These are phyloP conservation scores for Butorides virescens DNA, from an alignment of 2,113 vertebrate genomes.

Conservation along the genomic window DNA sequence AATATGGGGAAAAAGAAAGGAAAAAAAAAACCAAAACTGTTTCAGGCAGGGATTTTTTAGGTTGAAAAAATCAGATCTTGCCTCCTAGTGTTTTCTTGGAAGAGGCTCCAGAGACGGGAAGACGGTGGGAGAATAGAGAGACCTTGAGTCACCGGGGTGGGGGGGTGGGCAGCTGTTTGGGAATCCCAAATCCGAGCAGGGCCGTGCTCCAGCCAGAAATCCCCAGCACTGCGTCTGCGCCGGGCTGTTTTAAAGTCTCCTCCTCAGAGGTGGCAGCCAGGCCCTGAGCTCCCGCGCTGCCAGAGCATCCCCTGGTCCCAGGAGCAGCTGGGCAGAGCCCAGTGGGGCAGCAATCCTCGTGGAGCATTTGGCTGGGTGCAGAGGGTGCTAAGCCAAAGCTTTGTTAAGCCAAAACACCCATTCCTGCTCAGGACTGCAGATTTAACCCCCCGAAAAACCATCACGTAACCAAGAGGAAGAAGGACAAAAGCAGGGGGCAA, in stretches of 20 bases:
- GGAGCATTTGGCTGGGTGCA: background rate
- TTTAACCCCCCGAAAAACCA: background rate
- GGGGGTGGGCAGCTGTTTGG: background rate
- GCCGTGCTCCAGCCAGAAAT: background rate
- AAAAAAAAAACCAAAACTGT: background rate
- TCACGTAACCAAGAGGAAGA: background rate
- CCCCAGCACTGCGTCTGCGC: fast-evolving
- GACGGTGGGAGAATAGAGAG: background rate
- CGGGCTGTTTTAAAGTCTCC: background rate
- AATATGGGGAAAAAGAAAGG: fast-evolving
- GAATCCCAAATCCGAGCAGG: background rate
- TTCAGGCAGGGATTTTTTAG: background rate
- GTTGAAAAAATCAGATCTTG: background rate
- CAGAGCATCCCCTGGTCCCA: background rate
- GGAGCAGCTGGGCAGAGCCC: background rate
- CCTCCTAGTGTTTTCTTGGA: background rate
- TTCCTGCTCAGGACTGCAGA: background rate
- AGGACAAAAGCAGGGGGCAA: background rate
- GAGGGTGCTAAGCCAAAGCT: background rate
- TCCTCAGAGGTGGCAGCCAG: background rate
- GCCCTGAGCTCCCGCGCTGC: background rate
- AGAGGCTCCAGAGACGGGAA: background rate
- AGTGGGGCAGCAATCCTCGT: background rate
- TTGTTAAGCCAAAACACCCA: background rate
- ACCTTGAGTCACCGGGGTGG: background rate